Percentiles rank a stretch among this genome's conserved stretches.
Evolutionary conservation across 2,888 invertebrate species (phyloP).

Genomic region (Drosophila melanosoma): DNA sequence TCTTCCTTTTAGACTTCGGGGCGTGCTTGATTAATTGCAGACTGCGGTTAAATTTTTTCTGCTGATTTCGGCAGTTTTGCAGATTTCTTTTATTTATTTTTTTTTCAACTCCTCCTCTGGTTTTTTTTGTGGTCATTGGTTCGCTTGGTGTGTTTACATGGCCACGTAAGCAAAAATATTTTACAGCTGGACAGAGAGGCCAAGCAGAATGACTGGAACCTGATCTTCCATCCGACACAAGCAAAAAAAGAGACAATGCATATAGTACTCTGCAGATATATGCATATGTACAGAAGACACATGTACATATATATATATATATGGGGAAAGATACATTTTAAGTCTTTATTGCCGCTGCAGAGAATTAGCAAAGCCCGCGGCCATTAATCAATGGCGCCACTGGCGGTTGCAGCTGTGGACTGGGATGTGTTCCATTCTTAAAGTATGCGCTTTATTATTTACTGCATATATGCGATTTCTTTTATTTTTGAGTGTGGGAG

Average conservation of each 20-base stretch:
- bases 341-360: conserved; percentile 32
- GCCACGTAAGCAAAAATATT: conserved; percentile 67
- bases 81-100: conserved; percentile 18
- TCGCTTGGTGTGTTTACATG: conserved; percentile 39
- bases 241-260: not conserved
- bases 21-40: conserved; percentile 73
- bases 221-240: not conserved
- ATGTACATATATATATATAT: not conserved
- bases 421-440: conserved; percentile 33
- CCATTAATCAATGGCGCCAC: conserved; percentile 57
- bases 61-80: conserved; percentile 66
- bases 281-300: not conserved
- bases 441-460: conserved; percentile 61
- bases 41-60: conserved; percentile 66
- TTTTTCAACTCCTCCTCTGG: not conserved
- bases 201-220: conserved; percentile 24
- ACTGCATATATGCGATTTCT: conserved; percentile 43
- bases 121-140: conserved; percentile 20
- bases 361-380: conserved; percentile 53
- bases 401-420: conserved; percentile 38
- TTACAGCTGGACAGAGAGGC: conserved; percentile 43
- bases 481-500: not conserved
- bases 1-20: conserved; percentile 40
- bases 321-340: conserved; percentile 32
- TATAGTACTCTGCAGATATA: not conserved